Evolutionary conservation across 2,113 vertebrate genomes (phyloP).

Genomic region (Corvus moneduloides): DNA sequence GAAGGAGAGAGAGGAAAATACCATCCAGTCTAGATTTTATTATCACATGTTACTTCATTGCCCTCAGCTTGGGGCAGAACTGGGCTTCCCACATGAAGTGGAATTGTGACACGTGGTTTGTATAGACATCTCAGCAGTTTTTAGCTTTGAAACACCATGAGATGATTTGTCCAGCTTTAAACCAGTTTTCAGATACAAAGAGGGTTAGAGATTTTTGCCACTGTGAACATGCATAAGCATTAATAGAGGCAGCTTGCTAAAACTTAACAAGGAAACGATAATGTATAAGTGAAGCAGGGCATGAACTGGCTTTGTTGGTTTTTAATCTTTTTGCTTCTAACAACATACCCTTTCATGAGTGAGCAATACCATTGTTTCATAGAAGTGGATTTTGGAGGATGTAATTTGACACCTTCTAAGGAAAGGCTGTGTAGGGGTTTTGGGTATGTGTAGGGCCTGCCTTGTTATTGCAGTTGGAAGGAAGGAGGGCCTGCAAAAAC

Average conservation of each 20-base stretch:
- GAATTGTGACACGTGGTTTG: not conserved
- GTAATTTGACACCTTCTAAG: not conserved
- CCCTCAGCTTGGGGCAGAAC: not conserved
- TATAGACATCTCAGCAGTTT: not conserved
- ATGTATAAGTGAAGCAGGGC: not conserved
- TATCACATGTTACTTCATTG: not conserved
- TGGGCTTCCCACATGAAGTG: not conserved
- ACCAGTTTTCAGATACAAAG: not conserved
- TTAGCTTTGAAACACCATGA: not conserved
- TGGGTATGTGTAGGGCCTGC: fast-evolving
- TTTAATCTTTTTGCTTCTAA: not conserved
- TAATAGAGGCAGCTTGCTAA: not conserved
- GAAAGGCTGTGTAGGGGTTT: not conserved
- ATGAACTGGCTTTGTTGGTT: not conserved
- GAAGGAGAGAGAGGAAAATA: not conserved
- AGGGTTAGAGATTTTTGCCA: not conserved
- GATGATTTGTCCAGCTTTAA: not conserved
- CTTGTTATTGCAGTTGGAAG: not conserved
- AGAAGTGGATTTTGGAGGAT: not conserved
- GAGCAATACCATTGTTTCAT: not conserved
- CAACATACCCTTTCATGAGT: not conserved
- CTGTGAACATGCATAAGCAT: not conserved
- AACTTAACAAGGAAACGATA: not conserved
- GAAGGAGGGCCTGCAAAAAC: not conserved
- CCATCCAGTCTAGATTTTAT: not conserved